A percentile compares a stretch with the other conserved stretches of the same genome.
phyloP scores from a whole-genome alignment of 2,888 invertebrate genomes.

The Homarus gammarus region DNA sequence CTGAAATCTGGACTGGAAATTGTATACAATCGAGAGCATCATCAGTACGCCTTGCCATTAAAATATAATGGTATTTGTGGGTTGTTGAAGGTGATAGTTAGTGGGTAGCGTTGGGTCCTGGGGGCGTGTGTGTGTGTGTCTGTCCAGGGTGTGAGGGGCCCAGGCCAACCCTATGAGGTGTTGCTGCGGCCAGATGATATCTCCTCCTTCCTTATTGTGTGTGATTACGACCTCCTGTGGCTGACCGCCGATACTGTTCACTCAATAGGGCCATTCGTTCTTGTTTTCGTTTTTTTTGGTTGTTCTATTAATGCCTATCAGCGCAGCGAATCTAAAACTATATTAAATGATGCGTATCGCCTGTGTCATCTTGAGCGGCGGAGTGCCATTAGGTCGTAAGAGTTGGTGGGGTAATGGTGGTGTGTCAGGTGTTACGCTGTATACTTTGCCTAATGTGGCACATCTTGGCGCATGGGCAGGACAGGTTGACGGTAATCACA shows the following conservation, averaged over 20 bases:
- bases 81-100: neutral
- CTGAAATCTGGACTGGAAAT: neutral
- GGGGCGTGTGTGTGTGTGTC: neutral
- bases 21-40: neutral
- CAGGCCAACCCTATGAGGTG: no score
- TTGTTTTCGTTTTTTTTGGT: neutral
- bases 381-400: neutral
- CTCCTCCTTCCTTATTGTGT: neutral
- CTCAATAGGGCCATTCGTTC: neutral
- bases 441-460: neutral
- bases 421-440: neutral
- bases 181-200: neutral
- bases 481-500: neutral
- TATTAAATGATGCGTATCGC: neutral
- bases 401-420: neutral
- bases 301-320: no score
- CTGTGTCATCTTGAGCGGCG: neutral
- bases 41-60: neutral
- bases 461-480: neutral
- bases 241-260: neutral
- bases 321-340: neutral
- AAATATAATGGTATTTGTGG: neutral
- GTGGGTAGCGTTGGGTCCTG: constrained; percentile 6
- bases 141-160: neutral
- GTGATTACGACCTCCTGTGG: neutral